phyloP scores from a whole-genome alignment of 1,140 invertebrate species.

The Hylyphantes graminicola region DNA sequence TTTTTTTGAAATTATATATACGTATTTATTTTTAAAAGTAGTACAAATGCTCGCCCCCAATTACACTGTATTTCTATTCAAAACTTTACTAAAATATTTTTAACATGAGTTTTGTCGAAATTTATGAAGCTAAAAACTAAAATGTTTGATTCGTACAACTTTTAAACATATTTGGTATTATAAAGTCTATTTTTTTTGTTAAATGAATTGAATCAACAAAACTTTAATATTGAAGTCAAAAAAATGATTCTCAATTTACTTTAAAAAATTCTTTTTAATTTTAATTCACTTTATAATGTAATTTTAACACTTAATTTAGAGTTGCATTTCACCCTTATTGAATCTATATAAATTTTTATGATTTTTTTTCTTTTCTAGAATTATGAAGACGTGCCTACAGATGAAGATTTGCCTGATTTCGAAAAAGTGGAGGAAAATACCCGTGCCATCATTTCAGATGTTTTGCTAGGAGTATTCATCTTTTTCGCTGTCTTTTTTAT shows the following conservation, averaged over 20 bases:
- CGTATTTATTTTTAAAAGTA: too few relatives aligned
- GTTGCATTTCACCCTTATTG: background rate
- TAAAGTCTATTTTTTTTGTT: background rate
- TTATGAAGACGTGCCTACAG: background rate
- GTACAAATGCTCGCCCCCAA: too few relatives aligned
- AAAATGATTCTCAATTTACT: background rate
- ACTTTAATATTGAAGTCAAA: background rate
- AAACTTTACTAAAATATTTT: too few relatives aligned
- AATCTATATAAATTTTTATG: background rate
- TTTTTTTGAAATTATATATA: too few relatives aligned
- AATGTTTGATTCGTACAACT: background rate
- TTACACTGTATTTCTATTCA: too few relatives aligned
- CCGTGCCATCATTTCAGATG: background rate
- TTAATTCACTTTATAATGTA: background rate
- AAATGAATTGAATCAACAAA: background rate
- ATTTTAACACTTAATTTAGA: background rate
- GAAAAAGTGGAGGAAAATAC: constrained; percentile 20
- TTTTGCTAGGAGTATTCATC: background rate
- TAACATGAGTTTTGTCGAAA: background rate
- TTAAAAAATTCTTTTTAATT: too few relatives aligned
- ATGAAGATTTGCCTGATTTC: background rate
- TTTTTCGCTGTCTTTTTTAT: background rate
- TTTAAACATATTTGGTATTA: background rate
- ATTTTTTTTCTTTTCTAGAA: background rate
- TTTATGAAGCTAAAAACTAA: background rate